These are phyloP conservation scores for Glaucidium brasilianum DNA, from an alignment of 2,113 vertebrate species.

Conservation along the genomic window DNA sequence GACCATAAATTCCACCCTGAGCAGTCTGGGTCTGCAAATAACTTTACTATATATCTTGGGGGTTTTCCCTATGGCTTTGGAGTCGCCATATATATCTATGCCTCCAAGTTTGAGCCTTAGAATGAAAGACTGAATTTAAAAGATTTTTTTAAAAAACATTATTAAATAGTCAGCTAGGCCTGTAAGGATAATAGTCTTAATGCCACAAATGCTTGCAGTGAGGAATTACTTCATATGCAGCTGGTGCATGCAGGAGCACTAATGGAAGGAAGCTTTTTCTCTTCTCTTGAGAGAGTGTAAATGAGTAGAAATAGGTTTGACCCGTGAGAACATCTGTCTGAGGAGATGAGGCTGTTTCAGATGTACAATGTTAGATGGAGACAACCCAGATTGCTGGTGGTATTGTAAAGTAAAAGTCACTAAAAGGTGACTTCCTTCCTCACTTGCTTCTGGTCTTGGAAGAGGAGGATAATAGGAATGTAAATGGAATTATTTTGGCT, in stretches of 20 bases:
- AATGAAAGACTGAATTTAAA: not conserved
- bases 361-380: not conserved
- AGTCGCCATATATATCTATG: not conserved
- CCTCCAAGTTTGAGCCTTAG: not conserved
- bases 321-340: not conserved
- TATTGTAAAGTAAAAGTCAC: not conserved
- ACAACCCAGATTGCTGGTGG: not conserved
- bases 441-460: not conserved
- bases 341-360: not conserved
- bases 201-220: not conserved
- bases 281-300: not conserved
- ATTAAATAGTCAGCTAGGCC: not conserved
- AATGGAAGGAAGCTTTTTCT: not conserved
- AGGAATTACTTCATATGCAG: not conserved
- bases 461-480: not conserved
- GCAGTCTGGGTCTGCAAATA: not conserved
- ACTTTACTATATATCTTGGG: not conserved
- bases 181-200: not conserved
- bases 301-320: not conserved
- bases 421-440: not conserved
- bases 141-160: not conserved
- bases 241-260: not conserved
- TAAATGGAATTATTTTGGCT: not conserved
- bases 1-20: not conserved
- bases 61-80: not conserved